A percentile compares a stretch with the other conserved stretches of the same genome.
Conservation (phyloP, 2,888 invertebrate genomes). For the Tenthredo distinguenda region DNA sequence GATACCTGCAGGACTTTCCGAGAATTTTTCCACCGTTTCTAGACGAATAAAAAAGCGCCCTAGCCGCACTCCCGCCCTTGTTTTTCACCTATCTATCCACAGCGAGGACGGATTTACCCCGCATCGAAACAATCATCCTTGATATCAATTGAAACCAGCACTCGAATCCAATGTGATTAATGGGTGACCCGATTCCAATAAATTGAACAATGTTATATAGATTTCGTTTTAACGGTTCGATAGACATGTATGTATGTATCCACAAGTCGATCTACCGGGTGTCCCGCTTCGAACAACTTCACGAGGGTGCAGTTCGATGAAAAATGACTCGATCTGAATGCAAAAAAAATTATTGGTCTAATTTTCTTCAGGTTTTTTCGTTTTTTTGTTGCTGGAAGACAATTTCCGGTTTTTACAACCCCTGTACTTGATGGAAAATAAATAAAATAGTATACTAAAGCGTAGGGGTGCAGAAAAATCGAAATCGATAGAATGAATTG, state of each 20-base stretch:
- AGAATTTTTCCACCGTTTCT: background rate
- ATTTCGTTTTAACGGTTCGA: slow-evolving; percentile 20
- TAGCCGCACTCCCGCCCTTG: background rate
- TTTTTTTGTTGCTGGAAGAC: background rate
- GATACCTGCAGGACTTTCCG: background rate
- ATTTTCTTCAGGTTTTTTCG: background rate
- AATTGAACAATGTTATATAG: slow-evolving; percentile 31
- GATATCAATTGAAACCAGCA: slow-evolving; percentile 34
- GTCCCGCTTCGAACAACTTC: background rate
- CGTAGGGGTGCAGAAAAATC: background rate
- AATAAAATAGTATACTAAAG: background rate
- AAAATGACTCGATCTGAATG: background rate
- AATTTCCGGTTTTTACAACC: background rate
- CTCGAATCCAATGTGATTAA: slow-evolving; percentile 38
- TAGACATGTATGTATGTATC: background rate
- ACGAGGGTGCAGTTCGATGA: background rate
- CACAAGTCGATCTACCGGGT: background rate
- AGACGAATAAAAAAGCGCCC: background rate
- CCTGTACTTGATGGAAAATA: background rate
- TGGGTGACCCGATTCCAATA: slow-evolving; percentile 38
- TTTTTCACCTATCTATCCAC: background rate
- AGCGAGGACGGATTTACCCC: slow-evolving; percentile 13
- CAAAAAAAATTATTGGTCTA: background rate
- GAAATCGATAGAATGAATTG: slow-evolving; percentile 6
- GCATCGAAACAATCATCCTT: slow-evolving; percentile 37